phyloP scores from a whole-genome alignment of 1,140 invertebrate genomes.

The Tetranychus cinnabarinus region DNA sequence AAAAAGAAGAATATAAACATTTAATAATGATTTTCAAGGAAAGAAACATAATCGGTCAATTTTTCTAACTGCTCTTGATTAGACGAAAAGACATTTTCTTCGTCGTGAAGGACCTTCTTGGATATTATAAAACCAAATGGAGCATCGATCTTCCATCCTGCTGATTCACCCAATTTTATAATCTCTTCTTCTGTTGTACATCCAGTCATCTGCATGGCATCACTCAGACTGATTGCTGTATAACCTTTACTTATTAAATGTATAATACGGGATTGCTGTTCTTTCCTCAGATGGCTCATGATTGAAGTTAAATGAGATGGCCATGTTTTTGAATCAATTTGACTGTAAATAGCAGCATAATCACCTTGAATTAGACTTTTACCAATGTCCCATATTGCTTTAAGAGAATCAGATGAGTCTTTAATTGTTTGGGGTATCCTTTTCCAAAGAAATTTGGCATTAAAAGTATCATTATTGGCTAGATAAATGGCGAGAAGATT shows the following conservation, averaged over 20 bases:
- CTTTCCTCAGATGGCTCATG: background rate
- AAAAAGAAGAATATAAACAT: too few relatives aligned
- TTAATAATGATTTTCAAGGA: background rate
- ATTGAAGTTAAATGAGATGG: background rate
- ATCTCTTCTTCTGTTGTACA: background rate
- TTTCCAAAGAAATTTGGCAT: background rate
- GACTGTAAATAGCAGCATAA: background rate
- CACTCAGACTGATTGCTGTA: background rate
- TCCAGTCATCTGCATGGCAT: background rate
- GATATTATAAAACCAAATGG: background rate
- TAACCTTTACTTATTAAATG: background rate
- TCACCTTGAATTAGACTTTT: background rate
- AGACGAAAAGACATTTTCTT: background rate
- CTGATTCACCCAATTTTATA: background rate
- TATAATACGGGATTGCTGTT: background rate
- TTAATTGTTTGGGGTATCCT: background rate
- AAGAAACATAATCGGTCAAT: background rate
- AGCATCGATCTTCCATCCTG: background rate
- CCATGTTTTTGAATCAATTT: background rate
- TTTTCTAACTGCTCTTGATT: background rate
- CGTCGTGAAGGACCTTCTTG: background rate
- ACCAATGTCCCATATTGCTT: background rate
- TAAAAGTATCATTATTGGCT: background rate
- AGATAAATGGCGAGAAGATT: background rate
- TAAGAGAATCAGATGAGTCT: background rate